phyloP scores from a whole-genome alignment of 2,888 invertebrate genomes.

The Elysia crispata region DNA sequence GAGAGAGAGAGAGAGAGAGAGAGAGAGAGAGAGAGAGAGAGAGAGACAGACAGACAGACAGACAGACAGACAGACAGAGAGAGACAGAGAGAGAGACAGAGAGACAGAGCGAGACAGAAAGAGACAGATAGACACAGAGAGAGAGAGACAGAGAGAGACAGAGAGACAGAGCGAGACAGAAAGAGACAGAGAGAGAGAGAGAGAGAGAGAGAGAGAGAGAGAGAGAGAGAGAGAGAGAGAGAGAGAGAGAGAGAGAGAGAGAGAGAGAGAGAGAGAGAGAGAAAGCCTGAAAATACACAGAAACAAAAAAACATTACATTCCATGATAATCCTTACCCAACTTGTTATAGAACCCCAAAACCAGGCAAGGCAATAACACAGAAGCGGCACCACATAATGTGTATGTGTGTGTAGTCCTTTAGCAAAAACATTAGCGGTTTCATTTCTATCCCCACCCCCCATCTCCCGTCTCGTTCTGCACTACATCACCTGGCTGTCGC shows the following conservation, averaged over 20 bases:
- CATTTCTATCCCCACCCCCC: too few species aligned
- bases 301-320: constrained; percentile 4
- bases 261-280: constrained; percentile 2
- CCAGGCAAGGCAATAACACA: too few species aligned
- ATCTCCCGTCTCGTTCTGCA: too few species aligned
- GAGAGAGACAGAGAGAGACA: neutral
- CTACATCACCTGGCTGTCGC: too few species aligned
- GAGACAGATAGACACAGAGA: constrained; percentile 1
- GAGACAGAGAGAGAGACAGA: neutral
- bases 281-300: neutral
- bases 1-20: constrained; percentile 24
- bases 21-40: constrained; percentile 1
- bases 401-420: too few species aligned
- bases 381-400: too few species aligned
- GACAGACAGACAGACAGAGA: neutral
- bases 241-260: neutral
- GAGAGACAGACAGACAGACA: neutral
- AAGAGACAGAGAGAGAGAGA: constrained; percentile 6
- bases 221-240: neutral
- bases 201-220: neutral
- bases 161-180: constrained; percentile 19
- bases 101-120: neutral
- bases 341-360: too few species aligned
- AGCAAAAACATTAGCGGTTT: too few species aligned
- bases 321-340: too few species aligned